Evolutionary conservation across 2,888 invertebrate genomes (phyloP), one percentile per base, ranked within the genome.

Genomic region (Hoplodrina ambigua): DNA sequence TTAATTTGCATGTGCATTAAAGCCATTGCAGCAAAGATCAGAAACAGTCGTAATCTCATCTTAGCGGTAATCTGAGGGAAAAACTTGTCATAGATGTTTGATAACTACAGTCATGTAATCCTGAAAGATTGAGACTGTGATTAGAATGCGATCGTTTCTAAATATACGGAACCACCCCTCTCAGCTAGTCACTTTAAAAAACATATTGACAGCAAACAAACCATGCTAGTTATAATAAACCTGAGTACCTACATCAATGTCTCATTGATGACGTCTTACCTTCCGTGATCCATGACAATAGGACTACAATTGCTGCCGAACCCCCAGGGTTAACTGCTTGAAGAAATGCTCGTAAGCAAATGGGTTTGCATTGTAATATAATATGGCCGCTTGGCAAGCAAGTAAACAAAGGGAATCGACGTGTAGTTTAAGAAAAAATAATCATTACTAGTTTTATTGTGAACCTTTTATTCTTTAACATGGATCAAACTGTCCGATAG

Each of bases 251-350:
- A 17, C 49, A 49, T 66, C 41, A 44, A 71, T 30, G n/a, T 41
- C 46, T 44, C 44, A 56, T 72, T 55, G 54, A 71, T 64, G 63
- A 59, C 72, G 46, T 71, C 17, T 54, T 30, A 58, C 59, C 17
- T 78, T 53, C 52, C 78, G 73, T 75, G 72, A 30, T 49, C 7
- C 52, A 33, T 33, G 17, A 64, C 58, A 55, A 71, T 75, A 62
- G n/a, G 11, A 62, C 30, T 25, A 56, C 52, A 72, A 58, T 62
- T 63, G 44, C 44, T 54, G 44, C 50, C 41, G 4, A 37, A 17
- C 52, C 61, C 49, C 13, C 57, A 58, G 64, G 78, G 78, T 50
- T 62, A 77, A 60, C 33, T 44, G 25, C 55, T 59, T 56, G 20
- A 74, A 71, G 60, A 58, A 76, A 57, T n/a, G 52, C 49, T 63